These are phyloP conservation scores for Papilio helenus DNA, from an alignment of 1,140 invertebrate species.

Conservation along the genomic window DNA sequence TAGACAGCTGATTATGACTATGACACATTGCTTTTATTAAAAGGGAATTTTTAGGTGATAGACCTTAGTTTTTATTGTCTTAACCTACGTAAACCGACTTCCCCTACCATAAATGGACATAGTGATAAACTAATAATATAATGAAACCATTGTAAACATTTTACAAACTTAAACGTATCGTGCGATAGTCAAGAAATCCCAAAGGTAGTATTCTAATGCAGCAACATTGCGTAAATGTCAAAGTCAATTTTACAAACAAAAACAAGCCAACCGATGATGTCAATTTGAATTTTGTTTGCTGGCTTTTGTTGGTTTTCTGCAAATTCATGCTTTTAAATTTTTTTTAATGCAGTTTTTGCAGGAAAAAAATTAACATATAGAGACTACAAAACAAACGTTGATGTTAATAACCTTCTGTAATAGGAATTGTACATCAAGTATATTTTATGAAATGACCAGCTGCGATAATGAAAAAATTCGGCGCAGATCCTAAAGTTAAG, in stretches of 20 bases:
- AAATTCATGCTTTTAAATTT: background rate
- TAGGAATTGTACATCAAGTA: background rate
- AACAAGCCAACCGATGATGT: background rate
- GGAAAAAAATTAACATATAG: background rate
- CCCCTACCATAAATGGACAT: background rate
- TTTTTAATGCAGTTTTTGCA: background rate
- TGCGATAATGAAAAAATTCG: slow-evolving; percentile 58
- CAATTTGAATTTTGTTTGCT: slow-evolving; percentile 19
- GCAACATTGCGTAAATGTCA: background rate
- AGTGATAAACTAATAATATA: background rate
- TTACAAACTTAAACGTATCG: background rate
- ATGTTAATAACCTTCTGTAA: background rate
- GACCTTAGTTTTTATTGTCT: background rate
- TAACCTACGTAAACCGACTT: background rate
- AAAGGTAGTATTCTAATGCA: background rate
- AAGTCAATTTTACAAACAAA: slow-evolving; percentile 3
- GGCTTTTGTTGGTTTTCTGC: background rate
- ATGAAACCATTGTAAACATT: background rate
- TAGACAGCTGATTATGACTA: slow-evolving; percentile 29
- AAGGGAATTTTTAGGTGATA: background rate
- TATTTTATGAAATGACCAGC: slow-evolving; percentile 2
- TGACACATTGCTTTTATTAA: background rate
- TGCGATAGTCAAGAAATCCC: background rate
- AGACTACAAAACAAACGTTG: background rate
- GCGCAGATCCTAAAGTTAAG: slow-evolving; percentile 65